phyloP scores from a whole-genome alignment of 2,888 invertebrate species.

The Platycnemis pennipes region DNA sequence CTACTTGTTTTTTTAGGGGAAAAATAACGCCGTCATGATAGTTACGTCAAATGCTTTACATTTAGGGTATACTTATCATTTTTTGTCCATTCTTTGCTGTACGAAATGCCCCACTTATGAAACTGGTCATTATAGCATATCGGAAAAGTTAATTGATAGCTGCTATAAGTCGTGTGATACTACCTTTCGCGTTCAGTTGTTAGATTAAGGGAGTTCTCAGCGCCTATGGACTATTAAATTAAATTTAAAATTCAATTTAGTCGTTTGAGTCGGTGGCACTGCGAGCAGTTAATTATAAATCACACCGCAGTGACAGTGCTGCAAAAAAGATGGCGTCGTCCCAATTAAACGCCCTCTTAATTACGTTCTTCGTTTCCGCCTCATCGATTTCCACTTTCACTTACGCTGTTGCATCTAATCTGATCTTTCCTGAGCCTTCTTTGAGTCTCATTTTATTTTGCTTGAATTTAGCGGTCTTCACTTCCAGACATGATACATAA shows the following conservation, averaged over 20 bases:
- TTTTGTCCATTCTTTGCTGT: not conserved
- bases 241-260: constrained; percentile 64
- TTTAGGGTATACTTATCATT: not conserved
- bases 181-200: not conserved
- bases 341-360: constrained; percentile 64
- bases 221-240: constrained; percentile 41
- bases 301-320: constrained; percentile 59
- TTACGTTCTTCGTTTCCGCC: constrained; percentile 50
- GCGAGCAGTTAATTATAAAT: constrained; percentile 45
- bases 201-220: constrained; percentile 45
- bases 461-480: not conserved
- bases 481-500: not conserved
- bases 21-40: not conserved
- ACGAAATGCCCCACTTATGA: not conserved
- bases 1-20: not conserved
- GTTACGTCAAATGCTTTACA: not conserved
- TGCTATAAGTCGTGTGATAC: constrained; percentile 5
- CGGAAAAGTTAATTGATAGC: constrained; percentile 53
- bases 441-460: not conserved
- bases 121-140: constrained; percentile 38
- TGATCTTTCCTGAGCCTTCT: not conserved
- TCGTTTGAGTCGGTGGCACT: not conserved
- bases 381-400: constrained; percentile 37
- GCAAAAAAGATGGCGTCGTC: constrained; percentile 52
- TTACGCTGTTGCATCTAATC: constrained; percentile 3